Evolutionary conservation across 2,113 vertebrate genomes (phyloP).

Genomic region (Tinamus guttatus): DNA sequence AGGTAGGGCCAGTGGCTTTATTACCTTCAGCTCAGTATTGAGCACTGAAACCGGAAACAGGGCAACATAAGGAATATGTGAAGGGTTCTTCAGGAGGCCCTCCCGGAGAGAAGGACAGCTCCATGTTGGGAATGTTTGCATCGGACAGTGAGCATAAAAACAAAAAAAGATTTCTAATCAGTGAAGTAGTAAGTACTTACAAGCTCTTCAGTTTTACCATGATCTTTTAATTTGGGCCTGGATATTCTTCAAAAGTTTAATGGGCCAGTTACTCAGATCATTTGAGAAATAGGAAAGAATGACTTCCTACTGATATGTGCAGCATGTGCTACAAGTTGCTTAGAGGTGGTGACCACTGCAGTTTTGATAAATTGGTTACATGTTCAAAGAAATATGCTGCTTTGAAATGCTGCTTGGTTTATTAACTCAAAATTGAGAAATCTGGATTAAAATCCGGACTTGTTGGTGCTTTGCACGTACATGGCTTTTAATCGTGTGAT

Average conservation of each 20-base stretch:
- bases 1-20: neutral
- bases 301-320: neutral
- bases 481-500: neutral
- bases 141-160: neutral
- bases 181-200: neutral
- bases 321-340: neutral
- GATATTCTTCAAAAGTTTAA: neutral
- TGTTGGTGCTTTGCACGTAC: neutral
- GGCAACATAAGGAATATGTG: neutral
- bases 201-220: neutral
- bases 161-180: neutral
- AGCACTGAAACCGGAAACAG: neutral
- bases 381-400: neutral
- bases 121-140: neutral
- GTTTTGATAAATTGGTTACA: neutral
- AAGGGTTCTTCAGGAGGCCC: neutral
- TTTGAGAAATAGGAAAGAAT: neutral
- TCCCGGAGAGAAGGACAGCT: neutral
- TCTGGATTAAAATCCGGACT: neutral
- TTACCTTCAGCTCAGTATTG: neutral
- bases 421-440: neutral
- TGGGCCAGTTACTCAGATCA: neutral
- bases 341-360: neutral
- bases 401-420: neutral
- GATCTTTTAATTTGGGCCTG: neutral